Conservation (phyloP, 2,888 invertebrate genomes). For the Leptopilina myrica region DNA sequence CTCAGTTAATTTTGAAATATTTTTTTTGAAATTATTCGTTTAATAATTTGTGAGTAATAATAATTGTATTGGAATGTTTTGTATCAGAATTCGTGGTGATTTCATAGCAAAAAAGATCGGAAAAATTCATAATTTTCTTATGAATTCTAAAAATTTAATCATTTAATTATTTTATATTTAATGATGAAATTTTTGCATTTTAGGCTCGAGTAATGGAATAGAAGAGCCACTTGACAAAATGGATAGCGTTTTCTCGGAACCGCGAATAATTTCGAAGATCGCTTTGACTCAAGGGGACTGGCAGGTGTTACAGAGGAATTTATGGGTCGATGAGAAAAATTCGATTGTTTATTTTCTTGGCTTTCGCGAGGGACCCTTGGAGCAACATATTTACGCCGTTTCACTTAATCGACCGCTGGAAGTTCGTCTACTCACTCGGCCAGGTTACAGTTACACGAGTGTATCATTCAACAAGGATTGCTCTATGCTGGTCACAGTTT, state of each 20-base stretch:
- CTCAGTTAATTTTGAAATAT: no score
- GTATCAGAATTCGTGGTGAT: no score
- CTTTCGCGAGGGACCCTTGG: slow-evolving; percentile 92
- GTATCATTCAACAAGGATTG: slow-evolving; percentile 82
- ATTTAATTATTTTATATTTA: neutral
- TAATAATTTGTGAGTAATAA: no score
- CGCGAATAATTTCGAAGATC: slow-evolving; percentile 84
- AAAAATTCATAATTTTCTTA: no score
- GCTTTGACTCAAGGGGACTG: slow-evolving; percentile 94
- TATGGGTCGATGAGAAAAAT: slow-evolving; percentile 91
- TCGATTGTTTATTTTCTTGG: slow-evolving; percentile 94
- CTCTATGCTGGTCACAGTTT: slow-evolving; percentile 88
- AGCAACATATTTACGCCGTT: slow-evolving; percentile 94
- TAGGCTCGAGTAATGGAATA: slow-evolving; percentile 79
- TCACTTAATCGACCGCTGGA: slow-evolving; percentile 85
- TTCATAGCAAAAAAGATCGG: no score
- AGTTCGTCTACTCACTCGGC: slow-evolving; percentile 86
- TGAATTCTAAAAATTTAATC: no score
- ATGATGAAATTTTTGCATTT: slow-evolving; percentile 61
- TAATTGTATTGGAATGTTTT: no score
- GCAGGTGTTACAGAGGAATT: slow-evolving; percentile 90
- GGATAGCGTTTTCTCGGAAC: slow-evolving; percentile 78
- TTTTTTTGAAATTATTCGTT: no score
- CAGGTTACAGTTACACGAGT: slow-evolving; percentile 88
- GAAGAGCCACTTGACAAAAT: slow-evolving; percentile 78